Base-by-base conservation (phyloP, 2,888 invertebrate species). In the Malthinus seriepunctatus region DNA sequence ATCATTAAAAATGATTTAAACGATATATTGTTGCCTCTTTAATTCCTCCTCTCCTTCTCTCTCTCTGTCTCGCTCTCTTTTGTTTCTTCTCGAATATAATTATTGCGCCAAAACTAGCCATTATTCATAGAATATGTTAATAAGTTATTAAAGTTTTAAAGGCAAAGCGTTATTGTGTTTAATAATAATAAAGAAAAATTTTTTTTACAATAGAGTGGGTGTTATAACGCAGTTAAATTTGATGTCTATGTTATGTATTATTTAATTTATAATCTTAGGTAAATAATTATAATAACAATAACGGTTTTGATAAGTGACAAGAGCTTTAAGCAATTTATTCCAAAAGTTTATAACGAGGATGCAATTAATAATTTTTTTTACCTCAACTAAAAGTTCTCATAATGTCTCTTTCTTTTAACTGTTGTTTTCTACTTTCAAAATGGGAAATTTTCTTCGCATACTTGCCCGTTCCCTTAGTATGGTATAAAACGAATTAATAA, bases 41-140 rank as follows among this genome's bases (percentile, higher is more conserved):
- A 23, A n/a, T n/a, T n/a, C n/a, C n/a, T n/a, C n/a, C n/a, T n/a
- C 5, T 5, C 23, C 5, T 23, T 5, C 23, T 23, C 23, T 23
- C 23, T 23, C 23, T 23, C 5, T 23, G 3, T 23, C 23, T 23
- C 5, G 3, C 11, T 12, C 11, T 42, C 23, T 42, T 14, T 42
- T 42, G 14, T 42, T 42, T 42, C 23, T 48, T 48, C 15, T 35
- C 14, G 51, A 51, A 59, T 51, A 59, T 63, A 64, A 66, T 60
- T 61, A 55, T 44, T 54, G 46, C 48, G 31, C 35, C 48, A 52
- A 47, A 58, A 49, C 49, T 32, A 44, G 49, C 49, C 32, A 58
- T 65, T 62, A 63, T 61, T 65, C 65, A 64, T 58, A 63, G 56
- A 54, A 59, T 66, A 64, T 63, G 66, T 61, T 66, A 66, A 66